Base-by-base conservation (phyloP, 2,888 invertebrate genomes). In the Apoda limacodes region DNA sequence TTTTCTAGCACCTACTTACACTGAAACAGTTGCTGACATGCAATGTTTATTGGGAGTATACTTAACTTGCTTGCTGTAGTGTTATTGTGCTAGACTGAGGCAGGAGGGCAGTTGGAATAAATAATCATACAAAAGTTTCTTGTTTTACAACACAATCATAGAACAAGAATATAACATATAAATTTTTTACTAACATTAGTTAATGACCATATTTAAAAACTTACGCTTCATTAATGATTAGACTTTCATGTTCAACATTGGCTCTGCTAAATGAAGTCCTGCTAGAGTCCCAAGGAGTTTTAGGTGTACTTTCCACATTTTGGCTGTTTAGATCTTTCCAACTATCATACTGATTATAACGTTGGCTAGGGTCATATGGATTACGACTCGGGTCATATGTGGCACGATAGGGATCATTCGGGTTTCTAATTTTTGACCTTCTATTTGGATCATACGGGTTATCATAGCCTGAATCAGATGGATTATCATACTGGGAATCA, bases 171-270 rank as follows among this genome's bases (percentile, higher is more conserved):
- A n/a, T n/a, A n/a, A n/a, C n/a, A n/a, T n/a, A n/a, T n/a, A n/a
- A n/a, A n/a, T n/a, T n/a, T n/a, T n/a, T n/a, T n/a, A n/a, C n/a
- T n/a, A n/a, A n/a, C n/a, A n/a, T n/a, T n/a, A n/a, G n/a, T n/a
- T n/a, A n/a, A n/a, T n/a, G n/a, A n/a, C n/a, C n/a, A n/a, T n/a
- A n/a, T 12, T 24, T 22, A 4, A n/a, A 22, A 43, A 76, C 83
- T 82, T 59, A 83, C 83, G 83, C 82, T 55, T 83, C 82, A 60
- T 75, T 78, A 23, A 83, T 82, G 22, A 83, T 82, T 24, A 83
- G 62, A 52, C 71, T 83, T 14, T 80, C 80, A 43, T 74, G 63
- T 33, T 81, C 81, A 25, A 78, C 32, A 7, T 66, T 54, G 7
- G 59, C 58, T 30, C 53, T 51, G 30, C 62, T 64, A 33, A 45